A percentile compares a stretch with the other conserved stretches of the same genome.
These are phyloP conservation scores for Holotrichia oblita DNA, from an alignment of 1,140 invertebrate species.

Conservation along the genomic window DNA sequence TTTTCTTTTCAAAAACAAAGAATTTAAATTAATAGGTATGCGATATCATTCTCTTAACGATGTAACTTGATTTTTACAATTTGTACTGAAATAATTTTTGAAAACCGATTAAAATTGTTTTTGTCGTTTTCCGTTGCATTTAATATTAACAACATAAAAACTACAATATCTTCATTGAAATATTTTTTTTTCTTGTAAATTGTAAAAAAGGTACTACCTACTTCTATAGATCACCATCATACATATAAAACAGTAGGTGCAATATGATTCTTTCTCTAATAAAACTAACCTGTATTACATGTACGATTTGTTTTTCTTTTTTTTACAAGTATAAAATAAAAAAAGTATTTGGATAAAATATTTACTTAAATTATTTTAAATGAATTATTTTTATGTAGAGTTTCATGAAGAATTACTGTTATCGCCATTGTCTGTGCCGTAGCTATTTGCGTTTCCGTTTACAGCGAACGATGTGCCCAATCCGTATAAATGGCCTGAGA, in stretches of 20 bases:
- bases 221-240: slow-evolving; percentile 33
- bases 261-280: slow-evolving; percentile 8
- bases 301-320: not conserved
- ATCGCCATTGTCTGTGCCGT: slow-evolving; percentile 79
- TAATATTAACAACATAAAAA: slow-evolving; percentile 15
- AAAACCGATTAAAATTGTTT: not conserved
- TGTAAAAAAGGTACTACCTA: slow-evolving; percentile 40
- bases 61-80: not conserved
- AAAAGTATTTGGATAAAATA: slow-evolving; percentile 40
- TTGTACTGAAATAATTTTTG: slow-evolving; percentile 9
- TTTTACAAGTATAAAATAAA: slow-evolving; percentile 25
- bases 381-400: slow-evolving; percentile 36
- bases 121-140: not conserved
- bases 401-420: slow-evolving; percentile 70
- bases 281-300: slow-evolving; percentile 35
- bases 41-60: not conserved
- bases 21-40: slow-evolving; percentile 5
- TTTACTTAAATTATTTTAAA: slow-evolving; percentile 40
- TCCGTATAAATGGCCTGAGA: slow-evolving; percentile 94
- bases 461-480: slow-evolving; percentile 89
- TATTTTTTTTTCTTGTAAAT: slow-evolving; percentile 33
- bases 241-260: slow-evolving; percentile 8
- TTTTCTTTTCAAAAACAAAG: slow-evolving; percentile 22
- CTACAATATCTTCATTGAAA: not conserved
- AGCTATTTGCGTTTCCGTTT: slow-evolving; percentile 75